Percentiles rank a stretch among this genome's conserved stretches.
Evolutionary conservation across 2,113 vertebrate genomes (phyloP).

Genomic region (Sander lucioperca): DNA sequence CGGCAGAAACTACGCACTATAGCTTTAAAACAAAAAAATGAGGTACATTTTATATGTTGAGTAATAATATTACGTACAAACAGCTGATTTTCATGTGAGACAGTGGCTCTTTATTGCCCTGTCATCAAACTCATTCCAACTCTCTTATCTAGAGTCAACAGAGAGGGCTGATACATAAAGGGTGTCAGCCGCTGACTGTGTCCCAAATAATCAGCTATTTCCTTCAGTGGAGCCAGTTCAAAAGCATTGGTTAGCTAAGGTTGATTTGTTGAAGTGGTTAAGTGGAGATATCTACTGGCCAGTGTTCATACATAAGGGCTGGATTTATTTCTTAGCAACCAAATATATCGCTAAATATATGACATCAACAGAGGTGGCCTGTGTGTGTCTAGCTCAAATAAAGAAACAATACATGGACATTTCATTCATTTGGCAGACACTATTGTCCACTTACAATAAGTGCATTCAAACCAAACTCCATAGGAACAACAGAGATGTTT

Average conservation of each 20-base stretch:
- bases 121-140: slow-evolving; percentile 56
- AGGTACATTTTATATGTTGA: background rate
- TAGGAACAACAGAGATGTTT: background rate
- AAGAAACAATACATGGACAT: background rate
- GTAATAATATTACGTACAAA: background rate
- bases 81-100: background rate
- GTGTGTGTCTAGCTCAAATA: background rate
- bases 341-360: background rate
- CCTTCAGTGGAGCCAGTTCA: background rate
- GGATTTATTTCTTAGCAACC: background rate
- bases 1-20: too few species aligned
- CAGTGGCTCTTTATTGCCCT: slow-evolving; percentile 42
- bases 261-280: background rate
- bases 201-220: slow-evolving; percentile 9
- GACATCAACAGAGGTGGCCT: background rate
- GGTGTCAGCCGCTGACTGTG: slow-evolving; percentile 13
- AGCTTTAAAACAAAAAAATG: too few species aligned
- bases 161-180: slow-evolving; percentile 11
- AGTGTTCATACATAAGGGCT: background rate
- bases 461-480: background rate
- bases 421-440: background rate
- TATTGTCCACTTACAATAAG: background rate
- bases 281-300: background rate
- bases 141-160: slow-evolving; percentile 74
- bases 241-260: background rate